Conservation (phyloP, 2,888 invertebrate species). For the Eristalis intricaria region DNA sequence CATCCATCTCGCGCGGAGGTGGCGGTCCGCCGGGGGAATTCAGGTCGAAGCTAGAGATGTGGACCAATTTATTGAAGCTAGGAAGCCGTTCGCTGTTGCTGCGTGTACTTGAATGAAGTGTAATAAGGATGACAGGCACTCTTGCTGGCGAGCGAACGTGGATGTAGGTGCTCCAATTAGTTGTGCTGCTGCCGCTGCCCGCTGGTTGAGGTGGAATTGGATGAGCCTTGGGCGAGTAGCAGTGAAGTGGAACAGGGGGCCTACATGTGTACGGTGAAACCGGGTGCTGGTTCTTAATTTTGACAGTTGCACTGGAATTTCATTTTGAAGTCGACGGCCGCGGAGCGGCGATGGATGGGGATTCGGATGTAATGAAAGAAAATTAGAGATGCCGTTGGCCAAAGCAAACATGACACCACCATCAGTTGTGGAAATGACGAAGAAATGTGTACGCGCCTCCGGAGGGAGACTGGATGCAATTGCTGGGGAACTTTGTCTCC, state of each 20-base stretch:
- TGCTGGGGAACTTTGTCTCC: not conserved
- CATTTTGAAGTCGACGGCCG: constrained; percentile 19
- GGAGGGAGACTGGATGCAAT: not conserved
- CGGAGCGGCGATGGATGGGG: not conserved
- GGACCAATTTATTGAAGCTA: constrained; percentile 28
- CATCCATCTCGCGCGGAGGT: not conserved
- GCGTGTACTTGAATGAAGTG: constrained; percentile 43
- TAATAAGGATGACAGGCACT: constrained; percentile 53
- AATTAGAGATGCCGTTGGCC: constrained; percentile 33
- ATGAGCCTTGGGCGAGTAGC: constrained; percentile 44
- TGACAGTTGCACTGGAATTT: constrained; percentile 45
- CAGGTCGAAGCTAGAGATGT: constrained; percentile 39
- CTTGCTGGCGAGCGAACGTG: constrained; percentile 8
- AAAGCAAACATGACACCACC: constrained; percentile 38
- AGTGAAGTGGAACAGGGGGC: not conserved
- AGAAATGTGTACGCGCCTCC: not conserved
- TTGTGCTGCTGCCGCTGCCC: constrained; percentile 6
- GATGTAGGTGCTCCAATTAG: constrained; percentile 66
- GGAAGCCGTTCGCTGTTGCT: constrained; percentile 9
- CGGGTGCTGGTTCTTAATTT: constrained; percentile 43
- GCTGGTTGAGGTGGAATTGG: constrained; percentile 18
- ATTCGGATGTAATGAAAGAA: constrained; percentile 39
- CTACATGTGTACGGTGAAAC: constrained; percentile 7
- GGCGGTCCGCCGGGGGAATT: constrained; percentile 23
- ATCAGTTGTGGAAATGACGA: constrained; percentile 6